A percentile compares a stretch with the other conserved stretches of the same genome.
Evolutionary conservation across 2,888 invertebrate genomes (phyloP).

Genomic region (Agrochola litura): DNA sequence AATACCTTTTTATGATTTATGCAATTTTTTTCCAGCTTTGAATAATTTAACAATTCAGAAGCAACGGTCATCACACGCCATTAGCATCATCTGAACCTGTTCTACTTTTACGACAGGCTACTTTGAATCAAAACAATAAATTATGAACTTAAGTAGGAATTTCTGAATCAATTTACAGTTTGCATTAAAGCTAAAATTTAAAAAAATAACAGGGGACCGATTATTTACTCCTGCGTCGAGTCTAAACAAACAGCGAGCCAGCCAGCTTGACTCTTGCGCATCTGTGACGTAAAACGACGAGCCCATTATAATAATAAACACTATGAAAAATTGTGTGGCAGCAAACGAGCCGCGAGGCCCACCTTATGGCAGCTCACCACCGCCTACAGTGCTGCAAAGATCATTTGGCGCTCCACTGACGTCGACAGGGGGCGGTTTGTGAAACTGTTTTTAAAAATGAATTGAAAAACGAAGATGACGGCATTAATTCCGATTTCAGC

Average conservation of each 20-base stretch:
- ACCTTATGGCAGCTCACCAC: too few relatives aligned
- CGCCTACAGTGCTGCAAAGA: too few relatives aligned
- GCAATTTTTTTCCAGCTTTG: slow-evolving; percentile 16
- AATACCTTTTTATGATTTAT: slow-evolving; percentile 13
- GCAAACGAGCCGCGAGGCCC: not conserved
- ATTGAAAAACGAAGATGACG: too few relatives aligned
- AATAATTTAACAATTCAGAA: slow-evolving; percentile 27
- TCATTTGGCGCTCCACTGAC: too few relatives aligned
- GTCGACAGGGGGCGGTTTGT: too few relatives aligned
- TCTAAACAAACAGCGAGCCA: slow-evolving; percentile 61
- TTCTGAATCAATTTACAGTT: not conserved
- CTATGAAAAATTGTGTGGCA: not conserved
- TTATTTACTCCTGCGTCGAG: slow-evolving; percentile 52
- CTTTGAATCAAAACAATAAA: not conserved
- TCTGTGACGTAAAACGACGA: slow-evolving; percentile 69
- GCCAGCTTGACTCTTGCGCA: slow-evolving; percentile 68
- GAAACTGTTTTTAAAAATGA: too few relatives aligned
- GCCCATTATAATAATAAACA: slow-evolving; percentile 69
- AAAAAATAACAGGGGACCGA: slow-evolving; percentile 34
- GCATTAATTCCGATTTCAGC: too few relatives aligned
- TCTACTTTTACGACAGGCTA: not conserved
- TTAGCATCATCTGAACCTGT: slow-evolving; percentile 19
- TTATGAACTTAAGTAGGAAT: not conserved
- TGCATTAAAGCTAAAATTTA: too few relatives aligned
- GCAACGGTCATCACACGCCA: not conserved